Evolutionary conservation across 2,797 vertebrate genomes (phyloP).

Genomic region (Morelia viridis): DNA sequence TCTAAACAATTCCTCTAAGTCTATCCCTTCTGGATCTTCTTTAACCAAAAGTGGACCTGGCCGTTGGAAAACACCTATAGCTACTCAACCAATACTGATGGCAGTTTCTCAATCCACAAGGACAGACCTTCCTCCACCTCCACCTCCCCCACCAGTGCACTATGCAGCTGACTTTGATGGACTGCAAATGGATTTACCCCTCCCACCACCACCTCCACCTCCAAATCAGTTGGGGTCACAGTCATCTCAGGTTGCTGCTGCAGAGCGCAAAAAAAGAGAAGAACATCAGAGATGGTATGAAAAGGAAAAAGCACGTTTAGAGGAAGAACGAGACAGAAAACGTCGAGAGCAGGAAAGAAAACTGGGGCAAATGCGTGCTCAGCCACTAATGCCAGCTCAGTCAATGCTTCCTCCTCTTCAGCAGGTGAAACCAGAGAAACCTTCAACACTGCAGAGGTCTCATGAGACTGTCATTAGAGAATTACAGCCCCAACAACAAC

Average conservation of each 20-base stretch:
- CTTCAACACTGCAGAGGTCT: constrained; percentile 80
- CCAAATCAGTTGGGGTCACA: constrained; percentile 75
- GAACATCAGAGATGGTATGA: constrained; percentile 99
- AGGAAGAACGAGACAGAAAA: constrained; percentile 95
- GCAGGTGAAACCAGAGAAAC: constrained; percentile 83
- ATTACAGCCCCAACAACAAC: constrained; percentile 94
- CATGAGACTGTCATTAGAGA: constrained; percentile 95
- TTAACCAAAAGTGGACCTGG: constrained; percentile 90
- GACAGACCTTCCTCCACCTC: constrained; percentile 81
- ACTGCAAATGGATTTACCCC: constrained; percentile 76
- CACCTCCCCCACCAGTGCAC: constrained; percentile 72
- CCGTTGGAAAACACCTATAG: constrained; percentile 93
- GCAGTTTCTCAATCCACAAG: constrained; percentile 75
- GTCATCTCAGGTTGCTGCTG: constrained; percentile 69
- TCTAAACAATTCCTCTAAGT: constrained; percentile 87
- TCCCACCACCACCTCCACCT: constrained; percentile 72
- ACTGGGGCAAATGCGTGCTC: constrained; percentile 89
- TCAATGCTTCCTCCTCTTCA: constrained; percentile 69
- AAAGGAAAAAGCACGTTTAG: constrained; percentile 95
- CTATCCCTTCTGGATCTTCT: constrained; percentile 76
- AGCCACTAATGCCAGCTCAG: constrained; percentile 75
- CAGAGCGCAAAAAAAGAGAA: constrained; percentile 91
- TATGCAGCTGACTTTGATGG: constrained; percentile 80
- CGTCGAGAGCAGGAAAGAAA: constrained; percentile 94
- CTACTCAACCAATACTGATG: constrained; percentile 65